Evolutionary conservation across 2,113 vertebrate genomes (phyloP), one percentile per base, ranked within the genome.

Genomic region (Ameiurus melas): DNA sequence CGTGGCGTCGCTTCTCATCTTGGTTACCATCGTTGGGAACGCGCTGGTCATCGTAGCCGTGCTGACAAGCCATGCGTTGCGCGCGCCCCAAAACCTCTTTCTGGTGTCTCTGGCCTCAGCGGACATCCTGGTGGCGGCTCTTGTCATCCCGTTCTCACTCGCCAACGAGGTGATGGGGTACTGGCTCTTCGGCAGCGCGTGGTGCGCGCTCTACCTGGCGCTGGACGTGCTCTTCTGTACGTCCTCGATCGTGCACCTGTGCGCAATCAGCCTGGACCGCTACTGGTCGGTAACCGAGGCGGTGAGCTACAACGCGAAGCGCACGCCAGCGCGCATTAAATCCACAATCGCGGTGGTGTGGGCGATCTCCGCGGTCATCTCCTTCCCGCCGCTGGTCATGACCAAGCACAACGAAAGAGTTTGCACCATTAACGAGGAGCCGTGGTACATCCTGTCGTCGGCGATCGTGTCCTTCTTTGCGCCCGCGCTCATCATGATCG

Each of bases 141-240:
- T 98, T 8, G 96, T 99, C 89, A 97, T 99, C 90, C 98, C 97
- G 13, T 98, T 99, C 93, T 98, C 97, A 0, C 90, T 98, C 90
- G 97, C 97, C 90, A 98, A 98, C 0, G 97, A 99, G 93, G 94
- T 99, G 91, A 97, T 97, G 95, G 95, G 95, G 85, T 95, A 95
- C 86, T 96, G 95, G 95, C 95, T 94, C 87, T 97, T 97, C 0
- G 96, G 97, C 0, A 92, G 95, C 90, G 93, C 95, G 81, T 97
- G 97, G 97, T 97, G 97, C 91, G 96, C 96, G 85, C 94, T 97
- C 90, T 97, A 97, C 91, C 94, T 97, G 93, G 96, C 96, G 0
- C 93, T 97, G 92, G 97, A 97, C 0, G 96, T 97, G 86, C 94
- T 97, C 53, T 96, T 97, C 83, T 97, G 97, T 91, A 97, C 97